Conservation (phyloP, 2,888 invertebrate species). For the Folsomia manolachei region DNA sequence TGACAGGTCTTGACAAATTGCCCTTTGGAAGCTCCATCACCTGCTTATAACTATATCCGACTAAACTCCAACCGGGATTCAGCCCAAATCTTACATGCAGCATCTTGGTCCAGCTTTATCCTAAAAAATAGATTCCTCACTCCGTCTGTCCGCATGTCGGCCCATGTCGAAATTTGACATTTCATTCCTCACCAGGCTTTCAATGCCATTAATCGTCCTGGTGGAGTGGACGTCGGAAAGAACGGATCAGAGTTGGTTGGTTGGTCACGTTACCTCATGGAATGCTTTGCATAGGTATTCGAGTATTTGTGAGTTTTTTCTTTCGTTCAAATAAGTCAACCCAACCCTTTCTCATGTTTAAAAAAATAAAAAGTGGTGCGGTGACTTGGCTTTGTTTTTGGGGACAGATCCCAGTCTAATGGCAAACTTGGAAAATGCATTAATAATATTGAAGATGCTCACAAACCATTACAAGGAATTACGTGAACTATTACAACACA, state of each 20-base stretch:
- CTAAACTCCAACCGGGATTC: constrained; percentile 28
- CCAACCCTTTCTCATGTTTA: constrained; percentile 3
- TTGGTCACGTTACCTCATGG: neutral
- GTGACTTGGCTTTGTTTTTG: constrained; percentile 17
- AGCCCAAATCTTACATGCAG: too few relatives aligned
- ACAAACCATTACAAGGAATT: constrained; percentile 12
- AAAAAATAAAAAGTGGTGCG: constrained; percentile 19
- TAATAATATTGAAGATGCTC: neutral
- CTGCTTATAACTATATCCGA: too few relatives aligned
- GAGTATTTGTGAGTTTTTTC: constrained; percentile 11
- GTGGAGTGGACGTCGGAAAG: too few relatives aligned
- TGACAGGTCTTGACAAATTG: constrained; percentile 48
- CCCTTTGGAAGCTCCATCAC: constrained; percentile 40
- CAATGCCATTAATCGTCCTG: constrained; percentile 20
- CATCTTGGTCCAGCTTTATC: neutral
- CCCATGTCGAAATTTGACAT: constrained; percentile 20
- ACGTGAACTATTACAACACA: too few relatives aligned
- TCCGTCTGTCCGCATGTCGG: constrained; percentile 10
- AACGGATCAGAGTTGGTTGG: neutral
- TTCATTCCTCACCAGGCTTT: constrained; percentile 17
- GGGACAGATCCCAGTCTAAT: neutral
- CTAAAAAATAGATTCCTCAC: constrained; percentile 31
- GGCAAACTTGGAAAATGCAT: neutral
- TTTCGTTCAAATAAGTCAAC: constrained; percentile 13
- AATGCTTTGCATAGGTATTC: neutral